Base-by-base conservation (phyloP, 2,797 vertebrate genomes). In the Melopsittacus undulatus region DNA sequence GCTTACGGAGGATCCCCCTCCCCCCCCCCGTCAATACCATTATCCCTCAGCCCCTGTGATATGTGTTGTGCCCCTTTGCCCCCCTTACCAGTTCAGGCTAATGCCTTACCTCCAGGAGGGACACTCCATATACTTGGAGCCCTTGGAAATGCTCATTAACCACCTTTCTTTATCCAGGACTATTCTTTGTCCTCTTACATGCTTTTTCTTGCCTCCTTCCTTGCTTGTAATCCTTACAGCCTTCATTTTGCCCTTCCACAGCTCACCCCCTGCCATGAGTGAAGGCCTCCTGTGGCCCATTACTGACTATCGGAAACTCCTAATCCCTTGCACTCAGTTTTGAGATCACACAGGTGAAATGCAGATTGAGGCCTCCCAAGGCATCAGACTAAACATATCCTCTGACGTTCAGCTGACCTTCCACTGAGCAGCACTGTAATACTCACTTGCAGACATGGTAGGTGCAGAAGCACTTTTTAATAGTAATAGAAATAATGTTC, bases 401-500 rank as follows among this genome's bases (percentile, higher is more conserved):
- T 38, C 51, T 75, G 89, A 85, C 90, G 94, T 95, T 85, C 68
- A 93, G 90, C 51, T 89, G 77, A 83, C 78, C 82, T 96, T 95
- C 75, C 61, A 68, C 92, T 61, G 57, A 94, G 88, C 63, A 95
- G 93, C 78, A 85, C 78, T 93, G 30, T 66, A 94, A 91, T 74
- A 83, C 62, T 87, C 77, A 38, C 83, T 92, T 76, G 69, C 63
- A 94, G 78, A 84, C 36, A 67, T 45, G 52, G 26, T 30, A 89
- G 93, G 68, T 32, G 24, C 75, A 94, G 84, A 91, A 93, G 75
- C 13, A 15, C 78, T 87, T 92, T 80, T 83, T 72, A 94, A 94
- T 87, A 91, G 75, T 62, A 95, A 87, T 89, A 91, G 90, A 95
- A 97, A 82, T 69, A 83, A 95, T n/a, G 16, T 90, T 89, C 88